Evolutionary conservation across 2,888 invertebrate species (phyloP).

Genomic region (Leptothorax acervorum): DNA sequence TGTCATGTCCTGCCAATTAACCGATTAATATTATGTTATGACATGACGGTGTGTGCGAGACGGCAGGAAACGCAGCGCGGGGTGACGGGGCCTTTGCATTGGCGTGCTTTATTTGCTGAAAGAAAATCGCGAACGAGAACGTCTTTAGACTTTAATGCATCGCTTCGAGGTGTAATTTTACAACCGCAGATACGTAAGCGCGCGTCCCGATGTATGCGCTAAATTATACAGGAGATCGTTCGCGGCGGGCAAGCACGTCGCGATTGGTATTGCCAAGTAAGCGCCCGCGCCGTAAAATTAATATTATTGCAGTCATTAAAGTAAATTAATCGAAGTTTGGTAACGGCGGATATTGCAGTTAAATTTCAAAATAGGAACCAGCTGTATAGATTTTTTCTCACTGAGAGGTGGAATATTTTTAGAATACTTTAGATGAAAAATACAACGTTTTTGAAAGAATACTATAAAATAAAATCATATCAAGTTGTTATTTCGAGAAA

Average conservation of each 20-base stretch:
- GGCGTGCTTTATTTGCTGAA: conserved; percentile 15
- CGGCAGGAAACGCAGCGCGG: not conserved
- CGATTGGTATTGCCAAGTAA: conserved; percentile 14
- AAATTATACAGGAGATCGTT: conserved; percentile 23
- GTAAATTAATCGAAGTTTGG: not conserved
- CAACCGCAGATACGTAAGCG: not conserved
- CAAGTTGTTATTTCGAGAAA: not conserved
- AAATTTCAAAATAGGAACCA: not conserved
- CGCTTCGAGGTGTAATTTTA: conserved; percentile 35
- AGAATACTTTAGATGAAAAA: not conserved
- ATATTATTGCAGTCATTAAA: conserved; percentile 19
- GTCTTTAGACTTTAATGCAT: conserved; percentile 15
- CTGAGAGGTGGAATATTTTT: not conserved
- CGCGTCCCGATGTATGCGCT: not conserved
- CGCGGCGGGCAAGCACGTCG: not conserved
- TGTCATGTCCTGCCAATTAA: conserved; percentile 13
- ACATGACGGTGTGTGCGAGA: not conserved
- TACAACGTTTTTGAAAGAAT: not conserved
- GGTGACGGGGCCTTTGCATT: not conserved
- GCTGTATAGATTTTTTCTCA: not conserved
- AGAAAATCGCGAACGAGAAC: conserved; percentile 11
- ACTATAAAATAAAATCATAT: not conserved
- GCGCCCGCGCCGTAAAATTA: conserved; percentile 5
- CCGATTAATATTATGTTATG: conserved; percentile 16
- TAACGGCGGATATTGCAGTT: not conserved